These are phyloP conservation scores for Centruroides vittatus DNA, from an alignment of 1,140 invertebrate genomes.

Conservation along the genomic window DNA sequence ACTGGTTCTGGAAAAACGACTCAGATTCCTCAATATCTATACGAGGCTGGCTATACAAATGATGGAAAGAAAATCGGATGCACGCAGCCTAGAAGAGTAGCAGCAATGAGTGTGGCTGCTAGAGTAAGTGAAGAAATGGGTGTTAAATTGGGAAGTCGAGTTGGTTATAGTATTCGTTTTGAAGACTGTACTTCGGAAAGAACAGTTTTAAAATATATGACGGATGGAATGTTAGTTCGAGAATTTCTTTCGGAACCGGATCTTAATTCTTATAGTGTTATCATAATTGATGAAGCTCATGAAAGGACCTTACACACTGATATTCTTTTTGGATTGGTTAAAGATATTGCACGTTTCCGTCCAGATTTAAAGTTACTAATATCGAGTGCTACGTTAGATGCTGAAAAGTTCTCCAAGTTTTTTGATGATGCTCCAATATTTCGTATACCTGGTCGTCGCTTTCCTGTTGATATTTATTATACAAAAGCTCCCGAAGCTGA, in stretches of 20 bases:
- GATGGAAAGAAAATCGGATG: conserved; percentile 47
- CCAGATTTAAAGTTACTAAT: conserved; percentile 91
- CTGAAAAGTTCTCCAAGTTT: conserved; percentile 94
- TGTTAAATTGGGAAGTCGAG: conserved; percentile 52
- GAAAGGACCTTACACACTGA: conserved; percentile 96
- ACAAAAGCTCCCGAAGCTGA: conserved; percentile 98
- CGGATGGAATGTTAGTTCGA: conserved; percentile 92
- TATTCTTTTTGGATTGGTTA: conserved; percentile 94
- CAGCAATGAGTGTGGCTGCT: conserved; percentile 61
- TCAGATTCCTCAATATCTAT: conserved; percentile 93
- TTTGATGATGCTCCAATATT: conserved; percentile 99
- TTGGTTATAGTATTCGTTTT: conserved; percentile 63
- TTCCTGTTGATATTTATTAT: conserved; percentile 91
- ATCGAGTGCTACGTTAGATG: conserved; percentile 96
- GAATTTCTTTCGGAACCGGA: conserved; percentile 97
- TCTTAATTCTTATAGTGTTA: conserved; percentile 61
- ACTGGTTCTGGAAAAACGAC: conserved; percentile 98
- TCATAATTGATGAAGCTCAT: conserved; percentile 99
- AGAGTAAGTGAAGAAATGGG: conserved; percentile 56
- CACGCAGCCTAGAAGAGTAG: conserved; percentile 62
- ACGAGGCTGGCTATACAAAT: conserved; percentile 49
- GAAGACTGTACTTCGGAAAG: conserved; percentile 62
- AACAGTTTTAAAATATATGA: conserved; percentile 95
- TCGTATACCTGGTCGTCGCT: conserved; percentile 74
- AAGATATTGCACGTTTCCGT: conserved; percentile 91